These are phyloP conservation scores for Lingula anatina DNA, from an alignment of 2,888 invertebrate genomes.

Conservation along the genomic window DNA sequence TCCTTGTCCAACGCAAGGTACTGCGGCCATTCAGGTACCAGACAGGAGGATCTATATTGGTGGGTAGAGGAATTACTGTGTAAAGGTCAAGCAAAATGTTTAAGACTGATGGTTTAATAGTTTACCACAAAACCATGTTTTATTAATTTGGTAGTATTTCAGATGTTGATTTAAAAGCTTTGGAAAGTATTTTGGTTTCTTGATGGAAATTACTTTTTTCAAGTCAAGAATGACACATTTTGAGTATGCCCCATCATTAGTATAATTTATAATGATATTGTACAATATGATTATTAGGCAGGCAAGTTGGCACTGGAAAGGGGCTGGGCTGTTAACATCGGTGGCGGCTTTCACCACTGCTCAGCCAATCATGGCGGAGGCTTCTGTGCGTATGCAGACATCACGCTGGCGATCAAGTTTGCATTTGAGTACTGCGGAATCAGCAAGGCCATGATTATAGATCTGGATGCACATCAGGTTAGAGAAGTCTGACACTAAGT, in stretches of 20 bases:
- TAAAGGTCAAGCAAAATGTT: neutral
- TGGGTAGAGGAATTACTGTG: slow-evolving; percentile 18
- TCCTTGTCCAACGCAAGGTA: slow-evolving; percentile 69
- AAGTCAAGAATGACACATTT: too few relatives aligned
- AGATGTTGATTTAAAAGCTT: neutral
- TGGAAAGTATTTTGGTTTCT: too few relatives aligned
- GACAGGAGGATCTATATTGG: slow-evolving; percentile 75
- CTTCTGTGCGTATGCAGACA: slow-evolving; percentile 87
- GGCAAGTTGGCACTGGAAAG: slow-evolving; percentile 75
- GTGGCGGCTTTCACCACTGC: slow-evolving; percentile 90
- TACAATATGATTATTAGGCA: slow-evolving; percentile 60
- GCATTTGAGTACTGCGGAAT: slow-evolving; percentile 59
- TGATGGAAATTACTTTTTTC: too few relatives aligned
- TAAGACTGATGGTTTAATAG: too few relatives aligned
- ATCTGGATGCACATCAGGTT: slow-evolving; percentile 88
- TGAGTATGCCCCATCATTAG: too few relatives aligned
- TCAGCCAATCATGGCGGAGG: slow-evolving; percentile 72
- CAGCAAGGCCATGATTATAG: slow-evolving; percentile 69
- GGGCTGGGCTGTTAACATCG: slow-evolving; percentile 86
- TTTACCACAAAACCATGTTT: too few relatives aligned
- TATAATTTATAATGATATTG: too few relatives aligned
- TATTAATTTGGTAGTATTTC: neutral
- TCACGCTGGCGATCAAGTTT: slow-evolving; percentile 70
- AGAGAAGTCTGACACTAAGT: too few relatives aligned
- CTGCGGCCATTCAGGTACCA: slow-evolving; percentile 65